A percentile compares a stretch with the other conserved stretches of the same genome.
Conservation (phyloP, 2,888 invertebrate species). For the Drosophila mettleri region DNA sequence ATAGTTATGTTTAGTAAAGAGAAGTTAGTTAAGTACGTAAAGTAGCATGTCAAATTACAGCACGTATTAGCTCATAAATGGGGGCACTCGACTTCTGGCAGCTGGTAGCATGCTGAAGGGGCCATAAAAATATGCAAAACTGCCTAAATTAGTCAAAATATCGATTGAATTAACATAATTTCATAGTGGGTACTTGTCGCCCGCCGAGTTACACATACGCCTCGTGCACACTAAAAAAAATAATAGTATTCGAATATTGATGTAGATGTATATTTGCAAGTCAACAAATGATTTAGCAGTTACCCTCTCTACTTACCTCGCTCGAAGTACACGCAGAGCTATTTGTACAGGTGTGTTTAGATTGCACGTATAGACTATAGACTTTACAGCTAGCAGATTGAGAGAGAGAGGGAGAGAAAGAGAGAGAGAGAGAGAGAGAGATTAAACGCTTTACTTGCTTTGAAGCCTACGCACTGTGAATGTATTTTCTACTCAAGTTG, state of each 20-base stretch:
- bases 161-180: slow-evolving; percentile 73
- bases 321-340: slow-evolving; percentile 50
- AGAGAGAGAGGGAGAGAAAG: slow-evolving; percentile 30
- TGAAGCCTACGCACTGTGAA: slow-evolving; percentile 37
- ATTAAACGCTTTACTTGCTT: slow-evolving; percentile 32
- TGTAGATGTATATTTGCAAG: slow-evolving; percentile 44
- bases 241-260: slow-evolving; percentile 25
- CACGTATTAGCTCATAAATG: slow-evolving; percentile 66
- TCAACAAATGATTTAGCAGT: slow-evolving; percentile 26
- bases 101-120: not conserved
- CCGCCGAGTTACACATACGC: slow-evolving; percentile 50
- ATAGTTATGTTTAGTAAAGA: not conserved
- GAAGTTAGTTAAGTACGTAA: slow-evolving; percentile 25
- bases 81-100: slow-evolving; percentile 11
- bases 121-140: slow-evolving; percentile 40
- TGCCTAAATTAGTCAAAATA: slow-evolving; percentile 56
- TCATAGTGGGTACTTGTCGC: slow-evolving; percentile 18
- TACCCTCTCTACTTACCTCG: slow-evolving; percentile 40
- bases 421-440: slow-evolving; percentile 34
- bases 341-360: slow-evolving; percentile 10
- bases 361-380: slow-evolving; percentile 25
- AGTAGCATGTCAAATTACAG: slow-evolving; percentile 68
- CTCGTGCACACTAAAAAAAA: slow-evolving; percentile 15
- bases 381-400: slow-evolving; percentile 21
- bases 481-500: slow-evolving; percentile 25